Evolutionary conservation across 2,113 vertebrate genomes (phyloP), one percentile per base, ranked within the genome.

Genomic region (Choloepus hoffmanni): DNA sequence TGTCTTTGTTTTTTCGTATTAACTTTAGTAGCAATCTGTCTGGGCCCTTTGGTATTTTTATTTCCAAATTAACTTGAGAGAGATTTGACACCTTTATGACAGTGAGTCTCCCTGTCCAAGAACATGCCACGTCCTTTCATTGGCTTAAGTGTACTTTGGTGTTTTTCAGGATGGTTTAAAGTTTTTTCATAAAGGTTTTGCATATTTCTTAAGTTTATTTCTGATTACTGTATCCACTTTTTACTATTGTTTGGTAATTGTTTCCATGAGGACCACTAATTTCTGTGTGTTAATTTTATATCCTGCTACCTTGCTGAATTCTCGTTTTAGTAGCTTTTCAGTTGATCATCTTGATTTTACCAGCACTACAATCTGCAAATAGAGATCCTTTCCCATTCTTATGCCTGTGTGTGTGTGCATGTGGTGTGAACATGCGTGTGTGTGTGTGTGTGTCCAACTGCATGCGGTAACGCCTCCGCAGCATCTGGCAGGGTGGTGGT

Each of bases 1-100:
- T 73, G 85, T 84, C 43, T 76, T 94, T 87, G 30, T 86, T 67
- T 85, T 94, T 91, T 85, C 89, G 16, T 21, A 45, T 62, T n/a
- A 58, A 62, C 50, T 85, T 89, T n/a, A 43, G 77, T 45, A 33
- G 82, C 43, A 43, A 76, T 43, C 72, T 65, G 43, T 68, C 48
- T 67, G 67, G 45, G 93, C 3, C 0, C 48, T 24, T 30, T 11
- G 68, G 50, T 33, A 18, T 70, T 70, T 33, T 15, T 24, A 11
- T 43, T 63, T 70, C 14, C 43, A 65, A 28, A 76, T 72, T 55
- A 81, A 65, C 26, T 50, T 18, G n/a, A 53, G 53, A 33, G 65
- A 63, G 24, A 79, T 15, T 4, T 40, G 70, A 62, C 14, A 3
- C 23, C 48, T 30, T 67, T 55, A 3, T 36, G 13, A 40, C 8